Conservation (phyloP, 2,888 invertebrate species). For the Plagodis pulveraria region DNA sequence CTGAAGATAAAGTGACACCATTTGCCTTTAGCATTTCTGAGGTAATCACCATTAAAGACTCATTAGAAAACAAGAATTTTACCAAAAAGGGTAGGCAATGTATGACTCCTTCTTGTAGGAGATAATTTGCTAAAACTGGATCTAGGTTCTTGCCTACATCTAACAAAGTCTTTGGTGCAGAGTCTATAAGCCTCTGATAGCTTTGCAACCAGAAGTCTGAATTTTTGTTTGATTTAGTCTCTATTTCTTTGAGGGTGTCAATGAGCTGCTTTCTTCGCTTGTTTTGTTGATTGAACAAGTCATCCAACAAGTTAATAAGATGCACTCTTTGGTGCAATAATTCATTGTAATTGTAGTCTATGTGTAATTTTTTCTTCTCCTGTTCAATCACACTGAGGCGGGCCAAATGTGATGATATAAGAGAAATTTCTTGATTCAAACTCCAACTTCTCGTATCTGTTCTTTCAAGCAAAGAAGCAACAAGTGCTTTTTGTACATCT, state of each 20-base stretch:
- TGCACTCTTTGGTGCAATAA: conserved; percentile 88
- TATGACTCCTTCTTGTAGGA: conserved; percentile 89
- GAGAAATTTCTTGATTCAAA: conserved; percentile 89
- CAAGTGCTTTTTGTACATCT: conserved; percentile 89
- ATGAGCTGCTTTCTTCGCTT: conserved; percentile 87
- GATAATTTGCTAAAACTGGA: conserved; percentile 87
- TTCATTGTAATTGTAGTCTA: conserved; percentile 89
- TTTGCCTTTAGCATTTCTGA: conserved; percentile 83
- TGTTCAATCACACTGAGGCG: conserved; percentile 90
- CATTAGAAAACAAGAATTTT: conserved; percentile 82
- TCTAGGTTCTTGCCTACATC: conserved; percentile 87
- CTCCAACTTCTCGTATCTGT: conserved; percentile 91
- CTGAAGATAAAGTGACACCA: conserved; percentile 83
- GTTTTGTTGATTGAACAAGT: conserved; percentile 88
- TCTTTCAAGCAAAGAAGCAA: conserved; percentile 88
- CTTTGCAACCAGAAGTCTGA: conserved; percentile 91
- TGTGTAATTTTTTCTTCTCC: conserved; percentile 87
- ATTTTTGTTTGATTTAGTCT: conserved; percentile 79
- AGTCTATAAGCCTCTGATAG: conserved; percentile 92
- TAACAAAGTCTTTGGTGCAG: conserved; percentile 87
- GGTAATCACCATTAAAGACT: conserved; percentile 80
- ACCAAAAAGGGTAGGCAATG: conserved; percentile 91
- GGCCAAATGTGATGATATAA: conserved; percentile 89
- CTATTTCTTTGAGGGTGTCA: conserved; percentile 89
- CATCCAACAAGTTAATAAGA: conserved; percentile 87